phyloP scores from a whole-genome alignment of 2,797 vertebrate species.

The Sebastes vulpes region DNA sequence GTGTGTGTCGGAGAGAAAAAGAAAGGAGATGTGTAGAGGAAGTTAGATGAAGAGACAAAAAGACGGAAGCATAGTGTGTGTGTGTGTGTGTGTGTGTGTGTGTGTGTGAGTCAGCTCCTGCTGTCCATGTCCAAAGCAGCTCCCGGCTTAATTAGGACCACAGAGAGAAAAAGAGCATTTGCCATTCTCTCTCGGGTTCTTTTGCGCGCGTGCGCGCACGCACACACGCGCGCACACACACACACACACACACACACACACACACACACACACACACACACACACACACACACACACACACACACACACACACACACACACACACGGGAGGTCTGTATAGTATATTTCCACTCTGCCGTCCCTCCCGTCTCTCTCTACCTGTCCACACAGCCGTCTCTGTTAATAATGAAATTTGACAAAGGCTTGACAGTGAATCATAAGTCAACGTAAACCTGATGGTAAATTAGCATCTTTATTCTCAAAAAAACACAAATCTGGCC shows the following conservation, averaged over 20 bases:
- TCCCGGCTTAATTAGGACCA: conserved; percentile 52
- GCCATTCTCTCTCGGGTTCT: not conserved
- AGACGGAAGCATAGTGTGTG: not conserved
- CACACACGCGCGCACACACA: not conserved
- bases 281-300: not conserved
- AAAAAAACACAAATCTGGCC: not conserved
- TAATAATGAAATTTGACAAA: not conserved
- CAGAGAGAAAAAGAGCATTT: conserved; percentile 21
- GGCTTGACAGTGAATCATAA: not conserved
- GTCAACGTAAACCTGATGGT: not conserved
- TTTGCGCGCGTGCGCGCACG: not conserved
- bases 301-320: not conserved
- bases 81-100: too few relatives aligned
- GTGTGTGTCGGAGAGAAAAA: not conserved
- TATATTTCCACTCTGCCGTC: not conserved
- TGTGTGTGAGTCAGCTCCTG: too few relatives aligned
- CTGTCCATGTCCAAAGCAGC: conserved; percentile 22
- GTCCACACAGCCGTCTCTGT: not conserved
- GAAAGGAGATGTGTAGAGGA: not conserved
- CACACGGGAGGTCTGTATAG: not conserved
- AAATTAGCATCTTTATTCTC: not conserved
- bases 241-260: not conserved
- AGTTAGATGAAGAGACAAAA: not conserved
- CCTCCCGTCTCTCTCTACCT: not conserved
- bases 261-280: not conserved